phyloP scores from a whole-genome alignment of 2,888 invertebrate genomes.

The Hoplodrina ambigua region DNA sequence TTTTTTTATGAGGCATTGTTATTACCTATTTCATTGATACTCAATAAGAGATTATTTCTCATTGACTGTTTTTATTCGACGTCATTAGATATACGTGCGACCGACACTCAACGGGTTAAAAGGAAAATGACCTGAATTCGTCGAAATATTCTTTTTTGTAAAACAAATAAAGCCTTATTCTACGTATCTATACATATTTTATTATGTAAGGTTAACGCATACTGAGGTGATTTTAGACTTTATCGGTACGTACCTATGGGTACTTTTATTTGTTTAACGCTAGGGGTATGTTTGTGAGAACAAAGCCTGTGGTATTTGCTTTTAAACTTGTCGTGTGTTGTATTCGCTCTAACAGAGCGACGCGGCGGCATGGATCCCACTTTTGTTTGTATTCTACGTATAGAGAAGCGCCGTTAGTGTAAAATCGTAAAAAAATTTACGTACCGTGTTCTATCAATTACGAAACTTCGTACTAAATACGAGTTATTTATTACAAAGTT shows the following conservation, averaged over 20 bases:
- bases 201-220: background rate
- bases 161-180: too few species aligned
- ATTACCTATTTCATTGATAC: too few species aligned
- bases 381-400: conserved; percentile 28
- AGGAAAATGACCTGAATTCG: background rate
- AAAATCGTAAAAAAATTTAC: background rate
- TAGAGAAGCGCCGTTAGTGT: background rate
- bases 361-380: conserved; percentile 10
- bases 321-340: conserved; percentile 33
- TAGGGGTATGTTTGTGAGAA: conserved; percentile 25
- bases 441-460: background rate
- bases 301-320: conserved; percentile 37
- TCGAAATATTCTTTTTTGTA: background rate
- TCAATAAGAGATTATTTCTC: too few species aligned
- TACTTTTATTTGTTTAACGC: conserved; percentile 21
- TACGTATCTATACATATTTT: background rate
- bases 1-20: too few species aligned
- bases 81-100: too few species aligned
- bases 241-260: background rate
- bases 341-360: conserved; percentile 26
- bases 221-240: conserved; percentile 16
- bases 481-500: background rate
- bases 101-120: too few species aligned
- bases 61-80: background rate
- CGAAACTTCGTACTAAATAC: too few species aligned